Conservation (phyloP, 2,113 vertebrate genomes). For the Neomonachus schauinslandi region DNA sequence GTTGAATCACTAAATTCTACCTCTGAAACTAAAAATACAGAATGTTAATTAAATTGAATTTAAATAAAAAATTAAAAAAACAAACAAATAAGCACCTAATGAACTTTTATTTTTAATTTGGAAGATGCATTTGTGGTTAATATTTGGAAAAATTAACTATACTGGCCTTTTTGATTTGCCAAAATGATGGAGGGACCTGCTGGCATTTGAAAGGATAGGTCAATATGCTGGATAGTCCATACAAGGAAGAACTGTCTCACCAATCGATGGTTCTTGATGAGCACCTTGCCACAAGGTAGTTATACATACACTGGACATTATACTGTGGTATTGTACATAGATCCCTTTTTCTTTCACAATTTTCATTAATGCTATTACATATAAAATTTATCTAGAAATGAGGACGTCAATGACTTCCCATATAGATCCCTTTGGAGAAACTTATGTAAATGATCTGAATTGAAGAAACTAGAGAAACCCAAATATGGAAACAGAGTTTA, state of each 20-base stretch:
- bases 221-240: not conserved
- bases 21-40: not conserved
- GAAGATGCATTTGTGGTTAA: not conserved
- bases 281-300: not conserved
- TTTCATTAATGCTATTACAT: conserved; percentile 5
- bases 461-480: not conserved
- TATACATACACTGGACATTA: not conserved
- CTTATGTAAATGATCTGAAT: not conserved
- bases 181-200: not conserved
- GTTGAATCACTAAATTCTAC: not conserved
- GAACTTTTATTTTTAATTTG: not conserved
- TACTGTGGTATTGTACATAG: not conserved
- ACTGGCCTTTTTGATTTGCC: not conserved
- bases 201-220: not conserved
- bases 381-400: not conserved
- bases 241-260: not conserved
- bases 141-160: not conserved
- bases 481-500: not conserved
- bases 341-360: not conserved
- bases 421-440: not conserved
- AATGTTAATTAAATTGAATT: not conserved
- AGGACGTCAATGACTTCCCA: not conserved
- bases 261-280: not conserved
- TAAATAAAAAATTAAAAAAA: not conserved
- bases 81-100: not conserved